Evolutionary conservation across 1,140 invertebrate genomes (phyloP).

Genomic region (Prorops nasuta): DNA sequence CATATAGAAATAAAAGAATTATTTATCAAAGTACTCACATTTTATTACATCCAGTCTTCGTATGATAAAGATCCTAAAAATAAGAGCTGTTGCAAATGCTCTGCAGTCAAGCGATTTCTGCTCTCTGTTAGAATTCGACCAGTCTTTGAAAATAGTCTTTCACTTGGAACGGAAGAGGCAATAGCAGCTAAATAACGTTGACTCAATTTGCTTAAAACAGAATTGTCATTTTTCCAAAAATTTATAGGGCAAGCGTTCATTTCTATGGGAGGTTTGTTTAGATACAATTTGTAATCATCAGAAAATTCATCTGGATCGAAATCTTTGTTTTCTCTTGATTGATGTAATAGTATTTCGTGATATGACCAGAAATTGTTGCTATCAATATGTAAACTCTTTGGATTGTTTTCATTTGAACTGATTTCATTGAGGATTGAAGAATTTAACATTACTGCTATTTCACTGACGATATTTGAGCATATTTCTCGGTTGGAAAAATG

Average conservation of each 20-base stretch:
- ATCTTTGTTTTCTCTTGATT: neutral
- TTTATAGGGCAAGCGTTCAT: neutral
- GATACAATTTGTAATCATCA: neutral
- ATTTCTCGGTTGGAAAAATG: slow-evolving; percentile 31
- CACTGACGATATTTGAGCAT: slow-evolving; percentile 25
- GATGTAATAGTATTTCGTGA: neutral
- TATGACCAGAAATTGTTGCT: neutral
- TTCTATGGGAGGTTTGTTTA: neutral
- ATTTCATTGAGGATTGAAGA: neutral
- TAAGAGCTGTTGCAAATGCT: neutral
- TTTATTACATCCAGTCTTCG: slow-evolving; percentile 16
- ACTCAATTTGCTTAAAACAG: neutral
- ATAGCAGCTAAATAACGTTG: neutral
- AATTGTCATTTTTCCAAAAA: neutral
- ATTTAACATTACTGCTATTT: slow-evolving; percentile 2
- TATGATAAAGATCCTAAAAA: slow-evolving; percentile 1
- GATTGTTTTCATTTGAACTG: neutral
- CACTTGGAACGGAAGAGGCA: neutral
- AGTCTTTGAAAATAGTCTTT: neutral
- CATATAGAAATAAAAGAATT: neutral
- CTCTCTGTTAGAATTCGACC: neutral
- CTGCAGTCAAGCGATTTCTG: neutral
- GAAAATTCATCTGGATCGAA: neutral
- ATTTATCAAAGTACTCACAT: neutral
- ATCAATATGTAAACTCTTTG: neutral